Evolutionary conservation across 2,113 vertebrate genomes (phyloP).

Genomic region (Microcebus tavaratra): DNA sequence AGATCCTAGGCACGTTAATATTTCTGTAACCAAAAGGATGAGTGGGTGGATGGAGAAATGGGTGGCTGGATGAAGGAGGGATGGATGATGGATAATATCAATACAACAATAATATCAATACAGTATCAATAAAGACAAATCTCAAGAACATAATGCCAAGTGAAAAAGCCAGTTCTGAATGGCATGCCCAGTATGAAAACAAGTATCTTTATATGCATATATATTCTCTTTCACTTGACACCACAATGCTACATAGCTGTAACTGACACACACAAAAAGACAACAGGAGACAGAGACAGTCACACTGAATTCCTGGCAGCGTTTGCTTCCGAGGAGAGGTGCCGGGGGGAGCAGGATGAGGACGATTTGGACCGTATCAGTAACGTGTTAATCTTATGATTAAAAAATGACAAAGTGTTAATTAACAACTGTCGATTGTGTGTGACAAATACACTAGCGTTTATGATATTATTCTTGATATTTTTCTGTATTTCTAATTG

Average conservation of each 20-base stretch:
- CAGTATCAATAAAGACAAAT: not conserved
- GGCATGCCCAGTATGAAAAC: not conserved
- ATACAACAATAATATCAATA: too few species aligned
- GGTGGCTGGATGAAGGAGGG: too few species aligned
- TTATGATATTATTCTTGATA: not conserved
- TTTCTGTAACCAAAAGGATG: not conserved
- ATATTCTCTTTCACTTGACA: not conserved
- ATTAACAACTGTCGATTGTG: not conserved
- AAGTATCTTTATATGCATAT: too few species aligned
- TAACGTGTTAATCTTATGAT: not conserved
- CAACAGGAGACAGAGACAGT: not conserved
- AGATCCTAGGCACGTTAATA: rapidly evolving
- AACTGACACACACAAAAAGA: rapidly evolving
- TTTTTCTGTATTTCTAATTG: not conserved
- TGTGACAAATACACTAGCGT: not conserved
- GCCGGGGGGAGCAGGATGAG: too few species aligned
- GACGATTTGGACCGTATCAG: not conserved
- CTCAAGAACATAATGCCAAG: not conserved
- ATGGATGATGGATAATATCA: not conserved
- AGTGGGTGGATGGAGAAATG: not conserved
- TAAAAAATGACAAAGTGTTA: not conserved
- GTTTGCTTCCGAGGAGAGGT: not conserved
- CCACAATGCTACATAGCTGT: rapidly evolving
- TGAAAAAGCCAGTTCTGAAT: not conserved
- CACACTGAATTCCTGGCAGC: not conserved